A percentile compares a stretch with the other conserved stretches of the same genome.
phyloP scores from a whole-genome alignment of 92 coral and sea anemone species.

The Anthopleura xanthogrammica region DNA sequence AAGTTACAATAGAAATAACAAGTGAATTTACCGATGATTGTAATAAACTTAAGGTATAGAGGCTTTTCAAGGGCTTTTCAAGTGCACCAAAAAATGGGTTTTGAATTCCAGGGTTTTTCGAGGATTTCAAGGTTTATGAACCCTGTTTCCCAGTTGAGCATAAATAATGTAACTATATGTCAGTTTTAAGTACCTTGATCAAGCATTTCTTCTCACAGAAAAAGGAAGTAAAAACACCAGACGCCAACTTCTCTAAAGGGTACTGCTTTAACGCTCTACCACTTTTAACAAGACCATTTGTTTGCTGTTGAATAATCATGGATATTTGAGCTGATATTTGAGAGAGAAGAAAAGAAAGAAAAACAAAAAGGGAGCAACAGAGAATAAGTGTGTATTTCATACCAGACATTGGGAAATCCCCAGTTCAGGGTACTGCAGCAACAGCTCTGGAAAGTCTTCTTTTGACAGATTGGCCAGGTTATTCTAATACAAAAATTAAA shows the following conservation, averaged over 20 bases:
- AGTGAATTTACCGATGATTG: no score
- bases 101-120: no score
- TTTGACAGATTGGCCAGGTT: slow-evolving; percentile 56
- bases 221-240: slow-evolving; percentile 10
- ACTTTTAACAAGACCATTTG: slow-evolving; percentile 76
- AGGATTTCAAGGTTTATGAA: no score
- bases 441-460: slow-evolving; percentile 83
- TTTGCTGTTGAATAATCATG: slow-evolving; percentile 36
- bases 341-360: background rate
- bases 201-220: slow-evolving; percentile 6
- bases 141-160: no score
- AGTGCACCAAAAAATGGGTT: no score
- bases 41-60: no score
- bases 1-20: no score
- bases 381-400: background rate
- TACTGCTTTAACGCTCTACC: slow-evolving; percentile 77
- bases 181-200: slow-evolving; percentile 6
- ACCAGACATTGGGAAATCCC: slow-evolving; percentile 69
- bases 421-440: slow-evolving; percentile 75
- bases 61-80: no score
- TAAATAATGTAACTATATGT: background rate
- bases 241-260: slow-evolving; percentile 46
- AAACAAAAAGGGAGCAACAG: background rate
- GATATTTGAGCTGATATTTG: background rate
- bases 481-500: slow-evolving; percentile 20